Evolutionary conservation across 2,113 vertebrate genomes (phyloP).

Genomic region (Sciurus niger): DNA sequence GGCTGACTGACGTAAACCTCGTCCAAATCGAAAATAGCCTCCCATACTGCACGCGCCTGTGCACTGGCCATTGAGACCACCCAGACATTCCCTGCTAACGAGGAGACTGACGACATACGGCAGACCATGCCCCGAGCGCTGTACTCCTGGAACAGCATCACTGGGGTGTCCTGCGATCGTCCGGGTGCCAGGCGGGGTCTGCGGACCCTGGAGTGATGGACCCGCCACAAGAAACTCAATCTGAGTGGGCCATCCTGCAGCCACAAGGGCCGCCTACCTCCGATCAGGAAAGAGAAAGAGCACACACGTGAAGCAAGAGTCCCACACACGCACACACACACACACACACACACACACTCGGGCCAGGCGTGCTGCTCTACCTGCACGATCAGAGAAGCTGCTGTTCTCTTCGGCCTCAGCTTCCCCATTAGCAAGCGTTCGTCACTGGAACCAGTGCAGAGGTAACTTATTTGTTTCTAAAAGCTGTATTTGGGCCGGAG

Average conservation of each 20-base stretch:
- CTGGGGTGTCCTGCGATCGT: neutral
- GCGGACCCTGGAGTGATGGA: neutral
- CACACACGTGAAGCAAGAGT: neutral
- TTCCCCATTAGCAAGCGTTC: neutral
- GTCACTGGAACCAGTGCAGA: neutral
- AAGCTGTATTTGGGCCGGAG: neutral
- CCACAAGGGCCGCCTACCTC: neutral
- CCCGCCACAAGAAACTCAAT: neutral
- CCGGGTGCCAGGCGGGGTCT: neutral
- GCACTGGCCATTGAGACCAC: neutral
- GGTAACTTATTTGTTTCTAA: neutral
- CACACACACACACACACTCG: fast-evolving
- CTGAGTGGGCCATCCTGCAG: neutral
- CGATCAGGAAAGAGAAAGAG: neutral
- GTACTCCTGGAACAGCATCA: neutral
- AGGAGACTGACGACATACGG: neutral
- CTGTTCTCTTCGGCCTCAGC: too few relatives aligned
- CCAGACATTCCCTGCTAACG: neutral
- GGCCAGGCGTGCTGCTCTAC: too few relatives aligned
- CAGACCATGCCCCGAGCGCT: neutral
- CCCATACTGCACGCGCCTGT: neutral
- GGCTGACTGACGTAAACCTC: neutral
- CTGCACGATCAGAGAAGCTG: neutral
- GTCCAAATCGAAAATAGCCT: neutral
- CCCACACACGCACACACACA: fast-evolving